Conservation (phyloP, 2,113 vertebrate genomes). For the Microtus richardsoni region DNA sequence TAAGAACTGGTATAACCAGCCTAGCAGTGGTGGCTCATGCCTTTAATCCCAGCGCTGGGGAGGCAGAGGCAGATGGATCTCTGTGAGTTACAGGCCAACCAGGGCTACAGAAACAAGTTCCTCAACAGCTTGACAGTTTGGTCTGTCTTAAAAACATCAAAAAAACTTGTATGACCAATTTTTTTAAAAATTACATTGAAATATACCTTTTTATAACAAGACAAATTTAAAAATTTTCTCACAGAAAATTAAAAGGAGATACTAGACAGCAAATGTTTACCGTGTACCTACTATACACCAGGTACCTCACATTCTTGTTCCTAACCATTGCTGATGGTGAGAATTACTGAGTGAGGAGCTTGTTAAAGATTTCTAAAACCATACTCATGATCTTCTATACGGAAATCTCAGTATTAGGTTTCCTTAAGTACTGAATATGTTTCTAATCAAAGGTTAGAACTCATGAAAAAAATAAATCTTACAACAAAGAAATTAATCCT, state of each 20-base stretch:
- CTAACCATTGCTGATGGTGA: neutral
- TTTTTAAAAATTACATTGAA: neutral
- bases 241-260: neutral
- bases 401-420: neutral
- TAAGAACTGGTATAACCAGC: neutral
- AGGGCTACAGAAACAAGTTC: neutral
- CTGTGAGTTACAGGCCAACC: neutral
- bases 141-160: neutral
- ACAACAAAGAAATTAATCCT: neutral
- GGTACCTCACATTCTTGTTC: neutral
- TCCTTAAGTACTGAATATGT: neutral
- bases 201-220: neutral
- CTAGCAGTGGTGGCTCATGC: neutral
- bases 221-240: slow-evolving; percentile 31
- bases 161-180: neutral
- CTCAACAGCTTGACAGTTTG: too few species aligned
- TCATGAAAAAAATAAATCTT: neutral
- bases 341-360: slow-evolving; percentile 3
- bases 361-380: slow-evolving; percentile 10
- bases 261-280: neutral
- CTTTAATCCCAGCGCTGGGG: neutral
- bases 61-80: neutral
- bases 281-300: neutral
- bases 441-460: slow-evolving; percentile 43
- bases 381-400: neutral